Base-by-base conservation (phyloP, 2,797 vertebrate species). In the Etheostoma perlongum region DNA sequence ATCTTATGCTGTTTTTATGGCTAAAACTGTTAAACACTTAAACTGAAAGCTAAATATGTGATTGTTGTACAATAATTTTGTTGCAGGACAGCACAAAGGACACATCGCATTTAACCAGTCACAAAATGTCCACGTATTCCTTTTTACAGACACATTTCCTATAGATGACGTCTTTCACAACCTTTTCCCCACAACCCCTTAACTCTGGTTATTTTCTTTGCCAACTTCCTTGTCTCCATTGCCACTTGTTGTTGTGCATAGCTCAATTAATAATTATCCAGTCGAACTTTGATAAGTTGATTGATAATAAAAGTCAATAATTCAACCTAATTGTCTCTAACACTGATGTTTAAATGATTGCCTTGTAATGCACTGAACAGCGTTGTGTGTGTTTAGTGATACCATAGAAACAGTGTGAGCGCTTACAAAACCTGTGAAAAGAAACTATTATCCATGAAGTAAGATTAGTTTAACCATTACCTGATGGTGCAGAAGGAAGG, bases 401-500 rank as follows among this genome's bases (percentile, higher is more conserved):
- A 0, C 27, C 55, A 57, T 60, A 25, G 44, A n/a, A 71, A 69
- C 54, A 6, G 0, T 52, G 16, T 61, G 2, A 30, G 14, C 21
- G 5, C 1, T 16, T 14, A 36, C 19, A 27, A 1, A 9, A 30
- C 14, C 33, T 21, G 18, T 59, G 25, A 51, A 61, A 67, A 47
- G 4, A 73, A 49, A 4, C 9, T 30, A 6, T 27, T 16, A 25
- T 33, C 4, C 21, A 2, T 12, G 4, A 1, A 60, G 19, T 3
- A 27, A 33, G 11, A 51, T 30, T 6, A 14, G 25, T 59, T 78
- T 13, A 54, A 78, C 2, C 15, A 52, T 73, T 91, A 93, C 91
- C 93, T 93, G 92, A 68, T 3, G 55, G 3, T 40, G 75, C 40
- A 48, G 85, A 69, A 67, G 77, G 77, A 51, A 64, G 88, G 62